Conservation (phyloP, 2,113 vertebrate genomes). For the Arothron firmamentum region DNA sequence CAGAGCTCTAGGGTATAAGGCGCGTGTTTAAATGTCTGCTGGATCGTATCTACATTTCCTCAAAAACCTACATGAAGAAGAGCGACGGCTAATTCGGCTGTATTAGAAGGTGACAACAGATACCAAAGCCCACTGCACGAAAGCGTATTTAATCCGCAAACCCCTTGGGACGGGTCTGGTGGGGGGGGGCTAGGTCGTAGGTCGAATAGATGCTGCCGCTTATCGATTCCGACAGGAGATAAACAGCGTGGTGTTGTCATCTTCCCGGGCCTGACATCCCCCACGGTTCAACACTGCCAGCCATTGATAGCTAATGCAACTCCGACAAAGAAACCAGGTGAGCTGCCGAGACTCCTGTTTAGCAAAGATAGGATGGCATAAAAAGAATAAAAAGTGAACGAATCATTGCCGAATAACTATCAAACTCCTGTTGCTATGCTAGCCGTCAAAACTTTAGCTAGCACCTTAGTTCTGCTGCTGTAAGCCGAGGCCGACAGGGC, state of each 20-base stretch:
- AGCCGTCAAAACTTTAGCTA: too few species aligned
- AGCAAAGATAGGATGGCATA: too few species aligned
- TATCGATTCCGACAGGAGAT: slow-evolving; percentile 51
- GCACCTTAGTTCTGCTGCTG: too few species aligned
- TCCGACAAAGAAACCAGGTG: neutral
- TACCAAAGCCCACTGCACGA: slow-evolving; percentile 4
- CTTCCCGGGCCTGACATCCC: slow-evolving; percentile 9
- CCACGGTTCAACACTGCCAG: neutral
- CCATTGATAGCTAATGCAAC: neutral
- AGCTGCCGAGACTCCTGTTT: neutral
- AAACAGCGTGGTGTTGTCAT: slow-evolving; percentile 17
- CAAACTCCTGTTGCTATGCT: too few species aligned
- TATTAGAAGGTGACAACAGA: slow-evolving; percentile 5
- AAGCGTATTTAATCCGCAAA: slow-evolving; percentile 47
- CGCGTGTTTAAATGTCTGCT: slow-evolving; percentile 51
- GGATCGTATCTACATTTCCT: slow-evolving; percentile 66
- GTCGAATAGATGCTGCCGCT: slow-evolving; percentile 46
- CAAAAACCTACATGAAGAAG: slow-evolving; percentile 24
- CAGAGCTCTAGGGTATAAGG: slow-evolving; percentile 50
- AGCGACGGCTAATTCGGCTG: slow-evolving; percentile 1
- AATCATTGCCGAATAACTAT: too few species aligned
- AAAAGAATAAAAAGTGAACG: too few species aligned
- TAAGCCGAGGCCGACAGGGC: too few species aligned
- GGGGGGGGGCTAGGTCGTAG: slow-evolving; percentile 20
- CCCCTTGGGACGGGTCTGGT: slow-evolving; percentile 28